Base-by-base conservation (phyloP, 2,888 invertebrate genomes). In the Apodemia hepburni region DNA sequence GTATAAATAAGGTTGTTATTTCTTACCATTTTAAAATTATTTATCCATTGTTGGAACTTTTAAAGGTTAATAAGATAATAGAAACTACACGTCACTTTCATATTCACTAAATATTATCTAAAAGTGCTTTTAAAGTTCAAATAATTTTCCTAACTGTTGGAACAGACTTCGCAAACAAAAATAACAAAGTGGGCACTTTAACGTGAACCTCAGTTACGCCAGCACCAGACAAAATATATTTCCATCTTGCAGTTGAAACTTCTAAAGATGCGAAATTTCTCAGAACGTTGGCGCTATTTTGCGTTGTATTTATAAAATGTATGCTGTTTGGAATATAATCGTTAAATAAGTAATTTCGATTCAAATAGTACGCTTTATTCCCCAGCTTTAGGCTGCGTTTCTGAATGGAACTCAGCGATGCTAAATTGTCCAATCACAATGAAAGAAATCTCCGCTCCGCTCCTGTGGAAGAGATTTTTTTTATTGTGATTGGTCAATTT, bases 181-280 rank as follows among this genome's bases (percentile, higher is more conserved):
- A 67, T 68, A 70, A 70, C 70, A 70, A 70, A 71, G 67, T 64
- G 64, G 68, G 63, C 65, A 68, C 70, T 67, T 67, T 64, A 64
- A 65, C 67, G 64, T 65, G 65, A 68, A 66, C 64, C 68, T 66
- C 68, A 68, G 68, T 62, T 63, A 63, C 66, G 66, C 64, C 65
- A 68, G 66, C 61, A 65, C 65, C 65, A 64, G 64, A 60, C 65
- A 47, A 45, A 65, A 63, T 66, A 62, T 62, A 68, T 68, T 66
- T 63, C 65, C 64, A 58, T 61, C 61, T 27, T 45, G 27, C 42
- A 11, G 47, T 60, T n/a, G 45, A 60, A 45, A 60, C 42, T 60
- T 45, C 47, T 11, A 27, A 42, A 42, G 47, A 60, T 38, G 51
- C 22, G 11, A 22, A 51, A 22, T 49, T 4, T 49, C 18, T 18